Evolutionary conservation across 2,888 invertebrate genomes (phyloP).

Genomic region (Holacanthella duospinosa): DNA sequence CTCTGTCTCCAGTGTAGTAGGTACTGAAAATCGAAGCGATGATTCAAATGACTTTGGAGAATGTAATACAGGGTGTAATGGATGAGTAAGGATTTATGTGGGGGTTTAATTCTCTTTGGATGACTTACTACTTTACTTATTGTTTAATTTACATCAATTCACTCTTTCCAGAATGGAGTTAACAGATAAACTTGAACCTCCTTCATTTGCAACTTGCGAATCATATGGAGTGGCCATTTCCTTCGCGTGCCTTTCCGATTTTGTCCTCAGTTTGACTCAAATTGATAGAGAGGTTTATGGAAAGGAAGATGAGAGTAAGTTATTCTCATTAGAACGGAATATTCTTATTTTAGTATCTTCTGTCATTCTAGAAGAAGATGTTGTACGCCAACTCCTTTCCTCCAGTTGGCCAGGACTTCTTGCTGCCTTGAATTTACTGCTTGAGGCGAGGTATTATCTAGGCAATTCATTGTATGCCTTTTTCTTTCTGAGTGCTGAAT

Average conservation of each 20-base stretch:
- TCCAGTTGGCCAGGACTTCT: conserved; percentile 93
- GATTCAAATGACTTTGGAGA: too few relatives aligned
- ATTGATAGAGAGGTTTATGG: conserved; percentile 54
- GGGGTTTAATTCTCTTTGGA: not conserved
- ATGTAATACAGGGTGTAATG: too few relatives aligned
- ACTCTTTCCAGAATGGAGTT: conserved; percentile 67
- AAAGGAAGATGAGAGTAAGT: conserved; percentile 40
- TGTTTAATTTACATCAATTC: not conserved
- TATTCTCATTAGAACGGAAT: not conserved
- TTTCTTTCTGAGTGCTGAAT: not conserved
- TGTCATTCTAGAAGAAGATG: conserved; percentile 24
- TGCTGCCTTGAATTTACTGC: conserved; percentile 77
- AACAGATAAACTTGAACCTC: conserved; percentile 90
- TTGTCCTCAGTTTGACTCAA: conserved; percentile 67
- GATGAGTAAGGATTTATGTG: too few relatives aligned
- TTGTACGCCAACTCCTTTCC: conserved; percentile 59
- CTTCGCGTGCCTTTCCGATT: conserved; percentile 84
- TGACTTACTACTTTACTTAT: not conserved
- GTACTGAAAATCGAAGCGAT: too few relatives aligned
- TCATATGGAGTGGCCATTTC: conserved; percentile 95
- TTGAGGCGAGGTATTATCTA: conserved; percentile 74
- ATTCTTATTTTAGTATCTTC: not conserved
- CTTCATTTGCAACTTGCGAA: conserved; percentile 65
- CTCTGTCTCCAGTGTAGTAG: too few relatives aligned
- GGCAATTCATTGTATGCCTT: conserved; percentile 1